phyloP scores from a whole-genome alignment of 2,888 invertebrate genomes.

The Scrobipalpa costella region DNA sequence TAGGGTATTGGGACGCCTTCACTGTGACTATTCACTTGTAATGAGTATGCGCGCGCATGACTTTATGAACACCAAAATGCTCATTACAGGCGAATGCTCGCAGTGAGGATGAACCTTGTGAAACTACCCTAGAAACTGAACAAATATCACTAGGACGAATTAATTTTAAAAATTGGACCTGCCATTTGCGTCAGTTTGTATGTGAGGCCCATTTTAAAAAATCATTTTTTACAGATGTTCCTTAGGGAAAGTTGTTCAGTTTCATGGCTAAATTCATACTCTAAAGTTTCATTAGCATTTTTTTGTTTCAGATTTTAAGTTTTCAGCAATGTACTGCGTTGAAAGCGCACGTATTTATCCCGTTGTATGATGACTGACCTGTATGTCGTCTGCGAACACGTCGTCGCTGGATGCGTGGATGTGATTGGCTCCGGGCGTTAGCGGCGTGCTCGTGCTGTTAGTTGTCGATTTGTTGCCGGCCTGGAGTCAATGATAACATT shows the following conservation, averaged over 20 bases:
- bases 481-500: slow-evolving; percentile 47
- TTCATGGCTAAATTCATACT: background rate
- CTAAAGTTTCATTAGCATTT: background rate
- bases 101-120: no score
- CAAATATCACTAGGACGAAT: background rate
- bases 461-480: slow-evolving; percentile 65
- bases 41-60: no score
- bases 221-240: no score
- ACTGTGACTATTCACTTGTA: no score
- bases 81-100: no score
- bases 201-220: no score
- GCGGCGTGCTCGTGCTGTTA: slow-evolving; percentile 74
- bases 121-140: background rate
- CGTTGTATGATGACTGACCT: slow-evolving; percentile 52
- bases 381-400: slow-evolving; percentile 73
- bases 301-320: background rate
- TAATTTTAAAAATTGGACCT: no score
- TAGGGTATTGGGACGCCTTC: background rate
- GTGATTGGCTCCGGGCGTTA: slow-evolving; percentile 67
- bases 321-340: background rate
- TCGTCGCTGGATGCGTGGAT: slow-evolving; percentile 73
- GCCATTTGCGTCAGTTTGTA: no score
- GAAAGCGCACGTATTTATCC: background rate
- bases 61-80: no score
- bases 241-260: background rate